Percentiles rank a stretch among this genome's conserved stretches.
These are phyloP conservation scores for Probosciger aterrimus DNA, from an alignment of 2,113 vertebrate species.

Conservation along the genomic window DNA sequence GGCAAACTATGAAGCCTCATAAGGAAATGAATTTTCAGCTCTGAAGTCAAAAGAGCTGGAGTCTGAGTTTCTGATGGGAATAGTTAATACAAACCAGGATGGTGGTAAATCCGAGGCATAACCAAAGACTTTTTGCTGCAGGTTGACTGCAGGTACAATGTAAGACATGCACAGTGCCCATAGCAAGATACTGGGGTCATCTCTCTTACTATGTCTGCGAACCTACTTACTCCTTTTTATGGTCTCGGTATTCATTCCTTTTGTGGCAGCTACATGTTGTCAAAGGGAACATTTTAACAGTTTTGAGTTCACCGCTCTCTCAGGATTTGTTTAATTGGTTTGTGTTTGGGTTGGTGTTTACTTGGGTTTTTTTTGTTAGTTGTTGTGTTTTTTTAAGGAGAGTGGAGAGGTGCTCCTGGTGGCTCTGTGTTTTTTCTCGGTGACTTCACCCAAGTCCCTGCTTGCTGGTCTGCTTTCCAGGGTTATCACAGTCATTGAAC, in stretches of 20 bases:
- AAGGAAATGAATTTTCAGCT: neutral
- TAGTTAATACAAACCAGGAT: neutral
- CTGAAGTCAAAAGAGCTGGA: neutral
- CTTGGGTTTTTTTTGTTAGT: accelerated
- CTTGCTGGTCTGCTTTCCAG: neutral
- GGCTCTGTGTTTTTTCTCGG: neutral
- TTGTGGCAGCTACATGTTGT: neutral
- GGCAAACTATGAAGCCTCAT: neutral
- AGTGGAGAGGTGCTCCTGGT: neutral
- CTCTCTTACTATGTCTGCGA: neutral
- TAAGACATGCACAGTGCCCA: neutral
- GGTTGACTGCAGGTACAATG: neutral
- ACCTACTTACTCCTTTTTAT: neutral
- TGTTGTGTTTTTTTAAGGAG: neutral
- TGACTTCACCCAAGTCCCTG: neutral
- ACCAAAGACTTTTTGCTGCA: neutral
- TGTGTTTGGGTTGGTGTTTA: no score
- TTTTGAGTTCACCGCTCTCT: neutral
- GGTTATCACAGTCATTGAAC: neutral
- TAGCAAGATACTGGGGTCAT: neutral
- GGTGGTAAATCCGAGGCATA: neutral
- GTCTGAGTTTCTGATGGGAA: neutral
- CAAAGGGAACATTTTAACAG: neutral
- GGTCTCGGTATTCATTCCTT: neutral
- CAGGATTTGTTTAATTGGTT: accelerated